A percentile compares a stretch with the other conserved stretches of the same genome.
Conservation (phyloP, 2,888 invertebrate species). For the Pheosia gnoma region DNA sequence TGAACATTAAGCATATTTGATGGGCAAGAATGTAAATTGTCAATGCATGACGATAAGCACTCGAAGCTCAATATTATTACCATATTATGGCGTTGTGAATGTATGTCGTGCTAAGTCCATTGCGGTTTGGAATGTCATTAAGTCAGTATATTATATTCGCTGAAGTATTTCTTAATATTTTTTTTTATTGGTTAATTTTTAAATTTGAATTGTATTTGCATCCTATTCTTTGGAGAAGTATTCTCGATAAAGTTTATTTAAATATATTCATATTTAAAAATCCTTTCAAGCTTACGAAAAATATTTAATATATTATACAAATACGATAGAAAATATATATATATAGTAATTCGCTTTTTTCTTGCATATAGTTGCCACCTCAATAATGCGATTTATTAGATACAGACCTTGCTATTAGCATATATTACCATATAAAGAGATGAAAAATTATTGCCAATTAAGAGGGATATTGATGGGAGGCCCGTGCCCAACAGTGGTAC, state of each 20-base stretch:
- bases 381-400: neutral
- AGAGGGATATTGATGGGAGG: neutral
- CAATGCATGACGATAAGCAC: too few species aligned
- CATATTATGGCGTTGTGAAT: too few species aligned
- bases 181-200: neutral
- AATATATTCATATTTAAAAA: neutral
- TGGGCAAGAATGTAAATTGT: too few species aligned
- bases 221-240: neutral
- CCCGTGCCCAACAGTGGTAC: neutral
- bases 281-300: neutral
- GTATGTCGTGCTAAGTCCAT: too few species aligned
- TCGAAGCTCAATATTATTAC: too few species aligned
- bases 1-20: too few species aligned
- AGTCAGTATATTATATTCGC: too few species aligned
- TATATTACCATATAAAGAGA: slow-evolving; percentile 2
- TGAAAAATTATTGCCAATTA: neutral
- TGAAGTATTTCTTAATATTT: neutral
- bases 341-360: too few species aligned
- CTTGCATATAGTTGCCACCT: too few species aligned
- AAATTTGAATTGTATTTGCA: neutral
- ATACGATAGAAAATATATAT: too few species aligned
- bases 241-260: neutral
- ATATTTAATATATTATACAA: too few species aligned
- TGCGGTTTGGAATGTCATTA: too few species aligned
- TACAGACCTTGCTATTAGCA: neutral